A percentile compares a stretch with the other conserved stretches of the same genome.
These are phyloP conservation scores for Silurus glanis DNA, from an alignment of 2,113 vertebrate species.

Conservation along the genomic window DNA sequence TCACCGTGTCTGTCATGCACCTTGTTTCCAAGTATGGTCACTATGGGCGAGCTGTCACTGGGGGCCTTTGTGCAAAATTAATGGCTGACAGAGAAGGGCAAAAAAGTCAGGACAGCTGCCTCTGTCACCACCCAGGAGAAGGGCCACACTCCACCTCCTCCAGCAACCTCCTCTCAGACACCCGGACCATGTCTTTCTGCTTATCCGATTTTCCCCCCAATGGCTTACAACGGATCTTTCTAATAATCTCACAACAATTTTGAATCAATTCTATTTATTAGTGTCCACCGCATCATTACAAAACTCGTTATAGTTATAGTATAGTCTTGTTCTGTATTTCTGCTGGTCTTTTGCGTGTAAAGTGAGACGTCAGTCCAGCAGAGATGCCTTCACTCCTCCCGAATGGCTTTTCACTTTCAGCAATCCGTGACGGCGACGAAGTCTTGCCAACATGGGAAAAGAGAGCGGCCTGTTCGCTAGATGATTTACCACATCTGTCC, in stretches of 20 bases:
- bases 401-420: constrained; percentile 45
- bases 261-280: background rate
- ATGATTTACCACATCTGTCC: constrained; percentile 46
- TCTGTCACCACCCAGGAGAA: constrained; percentile 80
- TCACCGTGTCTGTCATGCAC: constrained; percentile 68
- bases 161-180: constrained; percentile 54
- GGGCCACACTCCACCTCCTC: constrained; percentile 62
- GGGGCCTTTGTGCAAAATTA: constrained; percentile 86
- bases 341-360: constrained; percentile 20
- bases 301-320: no score
- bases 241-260: constrained; percentile 56
- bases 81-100: constrained; percentile 88
- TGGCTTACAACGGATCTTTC: constrained; percentile 69
- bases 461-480: background rate
- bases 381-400: constrained; percentile 10
- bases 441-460: constrained; percentile 34
- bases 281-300: no score
- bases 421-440: constrained; percentile 38
- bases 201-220: constrained; percentile 54
- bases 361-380: constrained; percentile 43
- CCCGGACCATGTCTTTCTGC: constrained; percentile 69
- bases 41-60: constrained; percentile 84
- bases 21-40: constrained; percentile 89
- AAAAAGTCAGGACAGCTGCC: constrained; percentile 88
- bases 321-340: background rate